Conservation (phyloP, 2,888 invertebrate species). For the Hypselothyrea guttata region DNA sequence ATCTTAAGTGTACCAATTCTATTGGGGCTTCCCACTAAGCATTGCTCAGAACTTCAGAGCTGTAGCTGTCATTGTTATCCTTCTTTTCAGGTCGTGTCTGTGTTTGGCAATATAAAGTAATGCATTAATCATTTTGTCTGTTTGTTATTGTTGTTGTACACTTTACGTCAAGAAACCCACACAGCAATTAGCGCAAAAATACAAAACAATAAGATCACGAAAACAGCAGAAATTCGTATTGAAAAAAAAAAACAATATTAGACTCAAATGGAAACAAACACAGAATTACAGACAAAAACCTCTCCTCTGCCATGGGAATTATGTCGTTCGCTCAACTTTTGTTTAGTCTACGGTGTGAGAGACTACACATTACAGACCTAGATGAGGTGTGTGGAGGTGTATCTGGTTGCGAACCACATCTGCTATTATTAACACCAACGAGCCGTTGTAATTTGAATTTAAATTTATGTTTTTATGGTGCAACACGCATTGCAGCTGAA, state of each 20-base stretch:
- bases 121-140: conserved; percentile 58
- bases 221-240: too few relatives aligned
- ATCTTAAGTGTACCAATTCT: too few relatives aligned
- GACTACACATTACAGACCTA: conserved; percentile 16
- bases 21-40: too few relatives aligned
- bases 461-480: conserved; percentile 43
- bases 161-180: conserved; percentile 36
- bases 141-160: conserved; percentile 18
- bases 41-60: neutral
- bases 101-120: conserved; percentile 52
- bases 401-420: conserved; percentile 30
- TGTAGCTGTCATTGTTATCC: neutral
- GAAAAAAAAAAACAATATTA: conserved; percentile 30
- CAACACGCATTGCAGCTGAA: conserved; percentile 14
- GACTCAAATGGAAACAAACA: conserved; percentile 31
- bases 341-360: conserved; percentile 32
- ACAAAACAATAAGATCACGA: conserved; percentile 67
- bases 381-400: conserved; percentile 36
- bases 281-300: conserved; percentile 30
- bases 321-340: conserved; percentile 62
- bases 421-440: conserved; percentile 37
- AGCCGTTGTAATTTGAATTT: conserved; percentile 35
- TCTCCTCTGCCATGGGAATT: conserved; percentile 56
- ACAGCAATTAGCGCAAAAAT: conserved; percentile 62
- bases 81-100: conserved; percentile 12